Evolutionary conservation across 2,888 invertebrate genomes (phyloP).

Genomic region (Zygaena filipendulae): DNA sequence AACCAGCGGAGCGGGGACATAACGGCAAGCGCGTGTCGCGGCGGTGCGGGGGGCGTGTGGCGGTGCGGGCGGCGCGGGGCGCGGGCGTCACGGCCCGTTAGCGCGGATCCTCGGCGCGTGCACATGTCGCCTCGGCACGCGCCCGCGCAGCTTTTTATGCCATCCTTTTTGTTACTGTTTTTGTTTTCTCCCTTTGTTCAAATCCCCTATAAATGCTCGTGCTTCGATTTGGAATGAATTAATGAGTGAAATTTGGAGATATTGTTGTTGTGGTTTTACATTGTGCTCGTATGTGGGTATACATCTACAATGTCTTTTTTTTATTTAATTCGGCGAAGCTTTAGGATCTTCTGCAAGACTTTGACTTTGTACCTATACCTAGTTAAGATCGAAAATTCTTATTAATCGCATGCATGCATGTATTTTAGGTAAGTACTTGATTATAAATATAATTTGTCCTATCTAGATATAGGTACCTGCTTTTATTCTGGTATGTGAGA

Average conservation of each 20-base stretch:
- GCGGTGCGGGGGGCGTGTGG: conserved; percentile 13
- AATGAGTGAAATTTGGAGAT: conserved; percentile 28
- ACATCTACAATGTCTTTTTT: neutral
- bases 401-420: conserved; percentile 1
- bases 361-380: no score
- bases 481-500: no score
- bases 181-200: conserved; percentile 57
- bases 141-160: conserved; percentile 53
- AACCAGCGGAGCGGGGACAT: conserved; percentile 20
- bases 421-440: no score
- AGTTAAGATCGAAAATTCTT: no score
- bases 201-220: conserved; percentile 37
- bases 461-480: no score
- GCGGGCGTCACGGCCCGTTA: conserved; percentile 55
- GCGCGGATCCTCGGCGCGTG: conserved; percentile 53
- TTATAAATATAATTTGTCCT: no score
- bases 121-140: conserved; percentile 66
- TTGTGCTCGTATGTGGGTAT: conserved; percentile 1
- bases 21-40: conserved; percentile 48
- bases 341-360: no score
- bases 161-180: conserved; percentile 47
- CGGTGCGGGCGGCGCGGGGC: conserved; percentile 16
- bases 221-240: conserved; percentile 30
- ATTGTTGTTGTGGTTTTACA: conserved; percentile 21
- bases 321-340: no score